Conservation (phyloP, 2,888 invertebrate species). For the Leucozona laternaria region DNA sequence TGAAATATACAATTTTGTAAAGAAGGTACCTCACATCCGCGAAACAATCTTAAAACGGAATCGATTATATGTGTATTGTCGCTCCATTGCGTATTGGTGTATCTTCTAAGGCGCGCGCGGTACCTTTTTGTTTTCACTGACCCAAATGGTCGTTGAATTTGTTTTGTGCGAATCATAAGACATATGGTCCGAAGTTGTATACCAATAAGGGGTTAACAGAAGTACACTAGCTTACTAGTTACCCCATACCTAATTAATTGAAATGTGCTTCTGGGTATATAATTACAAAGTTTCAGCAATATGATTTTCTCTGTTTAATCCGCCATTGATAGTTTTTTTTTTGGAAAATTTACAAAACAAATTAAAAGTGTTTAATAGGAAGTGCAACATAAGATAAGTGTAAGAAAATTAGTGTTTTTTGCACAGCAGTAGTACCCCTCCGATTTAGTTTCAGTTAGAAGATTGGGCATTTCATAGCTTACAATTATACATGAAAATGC, state of each 20-base stretch:
- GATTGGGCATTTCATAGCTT: no score
- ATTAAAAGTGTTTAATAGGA: not conserved
- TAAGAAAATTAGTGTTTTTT: not conserved
- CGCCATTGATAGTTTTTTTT: not conserved
- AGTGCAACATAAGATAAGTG: not conserved
- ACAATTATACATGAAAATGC: no score
- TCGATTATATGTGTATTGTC: slow-evolving; percentile 38
- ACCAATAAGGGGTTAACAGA: not conserved
- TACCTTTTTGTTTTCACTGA: slow-evolving; percentile 12
- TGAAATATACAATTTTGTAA: slow-evolving; percentile 39
- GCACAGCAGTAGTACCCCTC: no score
- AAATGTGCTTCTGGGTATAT: not conserved
- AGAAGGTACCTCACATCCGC: slow-evolving; percentile 35
- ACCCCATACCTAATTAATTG: not conserved
- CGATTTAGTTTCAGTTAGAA: no score
- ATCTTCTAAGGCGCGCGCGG: not conserved
- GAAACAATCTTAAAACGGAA: slow-evolving; percentile 62
- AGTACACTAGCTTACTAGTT: not conserved
- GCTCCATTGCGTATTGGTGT: slow-evolving; percentile 42
- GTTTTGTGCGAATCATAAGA: slow-evolving; percentile 1
- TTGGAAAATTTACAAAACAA: not conserved
- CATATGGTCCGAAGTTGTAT: slow-evolving; percentile 11
- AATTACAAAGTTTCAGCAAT: no score
- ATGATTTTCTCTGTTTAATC: not conserved
- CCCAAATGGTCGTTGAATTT: not conserved